Percentiles rank a stretch among this genome's conserved stretches.
phyloP scores from a whole-genome alignment of 2,797 vertebrate species.

The Telmatherina bonti region DNA sequence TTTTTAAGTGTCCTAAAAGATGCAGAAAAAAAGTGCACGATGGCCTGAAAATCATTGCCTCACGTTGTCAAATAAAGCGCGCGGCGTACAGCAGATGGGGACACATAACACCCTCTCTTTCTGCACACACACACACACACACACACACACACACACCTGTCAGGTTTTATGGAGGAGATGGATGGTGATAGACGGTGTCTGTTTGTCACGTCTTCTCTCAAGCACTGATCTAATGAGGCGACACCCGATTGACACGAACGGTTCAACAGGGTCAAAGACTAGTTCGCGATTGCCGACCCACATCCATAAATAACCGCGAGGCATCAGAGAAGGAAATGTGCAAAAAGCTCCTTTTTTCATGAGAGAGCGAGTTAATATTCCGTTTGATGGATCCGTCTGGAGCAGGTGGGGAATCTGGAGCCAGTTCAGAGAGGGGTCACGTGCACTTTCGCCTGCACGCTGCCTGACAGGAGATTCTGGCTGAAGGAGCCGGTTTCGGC shows the following conservation, averaged over 20 bases:
- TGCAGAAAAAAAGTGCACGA: constrained; percentile 27
- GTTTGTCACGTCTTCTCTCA: constrained; percentile 42
- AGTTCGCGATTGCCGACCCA: constrained; percentile 51
- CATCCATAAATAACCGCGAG: constrained; percentile 60
- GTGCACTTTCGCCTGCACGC: no score
- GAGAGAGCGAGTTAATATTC: constrained; percentile 2
- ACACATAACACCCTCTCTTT: neutral
- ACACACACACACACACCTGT: constrained; percentile 37
- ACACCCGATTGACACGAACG: constrained; percentile 46
- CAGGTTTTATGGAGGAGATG: constrained; percentile 21
- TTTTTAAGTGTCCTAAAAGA: neutral
- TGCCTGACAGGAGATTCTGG: no score
- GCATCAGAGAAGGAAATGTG: constrained; percentile 17
- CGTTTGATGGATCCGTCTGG: constrained; percentile 17
- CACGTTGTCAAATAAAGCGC: neutral
- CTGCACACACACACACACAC: neutral
- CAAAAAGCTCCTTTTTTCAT: constrained; percentile 9
- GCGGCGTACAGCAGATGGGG: constrained; percentile 14
- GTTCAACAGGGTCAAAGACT: constrained; percentile 47
- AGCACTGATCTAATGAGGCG: constrained; percentile 43
- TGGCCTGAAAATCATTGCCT: neutral
- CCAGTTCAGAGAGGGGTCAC: neutral
- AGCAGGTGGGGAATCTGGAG: neutral
- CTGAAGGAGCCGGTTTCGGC: no score
- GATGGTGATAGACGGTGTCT: constrained; percentile 44